Percentiles rank a stretch among this genome's conserved stretches.
phyloP scores from a whole-genome alignment of 2,797 vertebrate genomes.

The Urosaurus nigricauda region DNA sequence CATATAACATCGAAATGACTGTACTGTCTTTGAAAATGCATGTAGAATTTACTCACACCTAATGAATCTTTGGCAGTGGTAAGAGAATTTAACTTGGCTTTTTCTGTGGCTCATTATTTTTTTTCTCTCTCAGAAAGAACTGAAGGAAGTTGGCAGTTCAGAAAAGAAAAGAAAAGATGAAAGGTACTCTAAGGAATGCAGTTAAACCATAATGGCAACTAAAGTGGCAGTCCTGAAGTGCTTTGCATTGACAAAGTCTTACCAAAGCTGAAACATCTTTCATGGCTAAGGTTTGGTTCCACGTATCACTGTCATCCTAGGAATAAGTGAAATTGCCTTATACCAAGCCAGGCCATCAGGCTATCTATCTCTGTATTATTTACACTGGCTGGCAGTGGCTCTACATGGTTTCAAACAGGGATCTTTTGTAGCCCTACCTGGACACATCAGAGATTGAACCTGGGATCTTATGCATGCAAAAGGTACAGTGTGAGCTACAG shows the following conservation, averaged over 20 bases:
- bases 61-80: constrained; percentile 68
- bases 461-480: not conserved
- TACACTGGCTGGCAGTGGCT: not conserved
- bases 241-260: not conserved
- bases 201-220: constrained; percentile 18
- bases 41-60: constrained; percentile 71
- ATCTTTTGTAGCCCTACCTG: not conserved
- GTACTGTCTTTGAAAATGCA: constrained; percentile 76
- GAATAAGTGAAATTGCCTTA: not conserved
- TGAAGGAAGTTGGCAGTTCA: constrained; percentile 37
- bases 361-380: not conserved
- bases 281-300: not conserved
- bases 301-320: not conserved
- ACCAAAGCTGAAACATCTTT: not conserved
- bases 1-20: constrained; percentile 68
- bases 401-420: not conserved
- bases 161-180: constrained; percentile 40
- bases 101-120: constrained; percentile 52
- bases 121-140: constrained; percentile 64
- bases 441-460: not conserved
- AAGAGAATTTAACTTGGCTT: constrained; percentile 66
- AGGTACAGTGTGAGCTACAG: not conserved
- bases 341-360: not conserved
- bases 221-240: not conserved
- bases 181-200: constrained; percentile 41